A percentile compares a stretch with the other conserved stretches of the same genome.
Conservation (phyloP, 1,140 invertebrate species). For the Drosophila kohkoa region DNA sequence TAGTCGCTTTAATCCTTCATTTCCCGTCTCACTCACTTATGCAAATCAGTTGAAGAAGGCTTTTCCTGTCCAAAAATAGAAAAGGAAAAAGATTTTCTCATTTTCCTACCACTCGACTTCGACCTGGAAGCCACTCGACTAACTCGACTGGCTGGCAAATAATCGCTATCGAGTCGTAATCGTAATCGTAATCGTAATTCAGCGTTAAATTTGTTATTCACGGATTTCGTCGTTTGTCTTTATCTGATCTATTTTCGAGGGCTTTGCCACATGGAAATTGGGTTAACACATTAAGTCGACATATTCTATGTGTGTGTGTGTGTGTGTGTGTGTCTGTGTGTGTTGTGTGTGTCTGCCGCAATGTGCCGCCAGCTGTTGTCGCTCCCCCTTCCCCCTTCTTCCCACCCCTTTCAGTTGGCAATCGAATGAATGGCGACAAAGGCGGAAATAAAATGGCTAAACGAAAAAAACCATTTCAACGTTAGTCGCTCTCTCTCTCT, state of each 20-base stretch:
- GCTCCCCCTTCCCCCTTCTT: constrained; percentile 11
- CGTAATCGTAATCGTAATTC: constrained; percentile 42
- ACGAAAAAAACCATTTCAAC: constrained; percentile 68
- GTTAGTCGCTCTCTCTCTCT: constrained; percentile 33
- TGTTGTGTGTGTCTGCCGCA: constrained; percentile 17
- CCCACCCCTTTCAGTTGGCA: constrained; percentile 57
- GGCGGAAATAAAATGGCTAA: constrained; percentile 80
- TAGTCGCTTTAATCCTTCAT: constrained; percentile 33
- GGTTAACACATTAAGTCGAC: constrained; percentile 74
- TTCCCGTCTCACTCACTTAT: constrained; percentile 52
- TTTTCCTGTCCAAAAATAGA: too few relatives aligned
- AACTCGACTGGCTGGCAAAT: constrained; percentile 26
- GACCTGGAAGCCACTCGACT: constrained; percentile 18
- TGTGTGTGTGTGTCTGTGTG: too few relatives aligned
- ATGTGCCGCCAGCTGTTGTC: constrained; percentile 26
- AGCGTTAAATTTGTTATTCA: constrained; percentile 50
- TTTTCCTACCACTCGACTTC: constrained; percentile 19
- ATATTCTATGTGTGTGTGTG: constrained; percentile 43
- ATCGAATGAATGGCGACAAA: constrained; percentile 80
- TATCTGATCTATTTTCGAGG: constrained; percentile 38
- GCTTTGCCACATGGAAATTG: constrained; percentile 68
- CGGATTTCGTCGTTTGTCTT: constrained; percentile 24
- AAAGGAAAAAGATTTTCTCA: neutral
- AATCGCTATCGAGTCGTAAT: neutral
- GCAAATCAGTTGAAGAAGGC: constrained; percentile 55